Evolutionary conservation across 2,888 invertebrate genomes (phyloP), one percentile per base, ranked within the genome.

Genomic region (Polylopha cassiicola): DNA sequence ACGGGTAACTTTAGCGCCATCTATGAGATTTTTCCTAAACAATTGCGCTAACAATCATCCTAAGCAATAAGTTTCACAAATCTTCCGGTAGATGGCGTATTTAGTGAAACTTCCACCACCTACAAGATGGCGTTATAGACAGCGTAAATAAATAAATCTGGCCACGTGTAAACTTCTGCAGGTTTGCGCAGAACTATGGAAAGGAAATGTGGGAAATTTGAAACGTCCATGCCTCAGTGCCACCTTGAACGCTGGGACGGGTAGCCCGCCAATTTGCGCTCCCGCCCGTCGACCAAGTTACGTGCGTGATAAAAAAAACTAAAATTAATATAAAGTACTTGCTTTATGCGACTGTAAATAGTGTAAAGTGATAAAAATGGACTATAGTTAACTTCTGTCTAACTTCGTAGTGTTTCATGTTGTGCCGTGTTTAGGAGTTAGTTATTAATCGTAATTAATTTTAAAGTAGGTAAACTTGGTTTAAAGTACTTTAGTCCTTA

Each of bases 171-270:
- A 74, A 73, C 67, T 71, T 75, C 62, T 65, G 65, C 66, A 73
- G 76, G 73, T 74, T 78, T 75, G 75, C 74, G 76, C 75, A 73
- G 61, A 59, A 58, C 58, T 65, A 62, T 46, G 69, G 62, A 65
- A 69, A 68, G 69, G 65, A 71, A 65, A 62, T 62, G 59, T 61
- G 64, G 65, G 66, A 72, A 72, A 73, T 33, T 58, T 55, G 61
- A 51, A 53, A 65, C 59, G 51, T 54, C 46, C 55, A 61, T 65
- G 56, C 61, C 54, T 73, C 73, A 82, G 82, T 82, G 61, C 64
- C 59, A 72, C 67, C 63, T 70, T 65, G 62, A 63, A 56, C 65
- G 65, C 58, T 61, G 70, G 53, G 50, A 53, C 48, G 61, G 55
- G 39, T 46, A 62, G 67, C 46, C 52, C 68, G 58, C 48, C n/a